Conservation (phyloP, 2,113 vertebrate genomes). For the Tragulus kanchil region DNA sequence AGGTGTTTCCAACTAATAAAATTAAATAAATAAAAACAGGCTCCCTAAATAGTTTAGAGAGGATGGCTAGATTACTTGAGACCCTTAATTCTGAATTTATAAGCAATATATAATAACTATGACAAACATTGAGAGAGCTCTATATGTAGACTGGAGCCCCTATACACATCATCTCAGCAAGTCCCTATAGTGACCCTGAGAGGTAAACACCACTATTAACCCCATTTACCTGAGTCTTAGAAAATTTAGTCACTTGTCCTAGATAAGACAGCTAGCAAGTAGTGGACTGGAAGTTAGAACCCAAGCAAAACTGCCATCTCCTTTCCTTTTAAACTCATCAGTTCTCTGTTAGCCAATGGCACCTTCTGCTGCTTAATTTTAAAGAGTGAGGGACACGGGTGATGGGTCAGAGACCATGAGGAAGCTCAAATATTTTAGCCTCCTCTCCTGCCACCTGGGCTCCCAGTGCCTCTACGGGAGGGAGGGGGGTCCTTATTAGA, state of each 20-base stretch:
- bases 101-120: background rate
- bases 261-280: background rate
- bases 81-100: slow-evolving; percentile 13
- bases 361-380: background rate
- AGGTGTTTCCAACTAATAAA: background rate
- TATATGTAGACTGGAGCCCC: background rate
- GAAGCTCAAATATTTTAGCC: background rate
- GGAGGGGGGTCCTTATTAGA: background rate
- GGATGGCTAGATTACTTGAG: background rate
- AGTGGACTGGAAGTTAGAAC: background rate
- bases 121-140: background rate
- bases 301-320: background rate
- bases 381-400: background rate
- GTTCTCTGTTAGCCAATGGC: background rate
- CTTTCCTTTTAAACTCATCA: background rate
- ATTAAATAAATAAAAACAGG: background rate
- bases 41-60: slow-evolving; percentile 20
- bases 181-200: background rate
- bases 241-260: background rate
- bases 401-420: background rate
- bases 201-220: background rate
- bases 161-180: background rate
- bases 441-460: background rate
- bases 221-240: background rate
- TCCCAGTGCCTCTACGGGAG: background rate